Percentiles rank a stretch among this genome's conserved stretches.
These are phyloP conservation scores for Idris sp. DNA, from an alignment of 1,140 invertebrate species.

Conservation along the genomic window DNA sequence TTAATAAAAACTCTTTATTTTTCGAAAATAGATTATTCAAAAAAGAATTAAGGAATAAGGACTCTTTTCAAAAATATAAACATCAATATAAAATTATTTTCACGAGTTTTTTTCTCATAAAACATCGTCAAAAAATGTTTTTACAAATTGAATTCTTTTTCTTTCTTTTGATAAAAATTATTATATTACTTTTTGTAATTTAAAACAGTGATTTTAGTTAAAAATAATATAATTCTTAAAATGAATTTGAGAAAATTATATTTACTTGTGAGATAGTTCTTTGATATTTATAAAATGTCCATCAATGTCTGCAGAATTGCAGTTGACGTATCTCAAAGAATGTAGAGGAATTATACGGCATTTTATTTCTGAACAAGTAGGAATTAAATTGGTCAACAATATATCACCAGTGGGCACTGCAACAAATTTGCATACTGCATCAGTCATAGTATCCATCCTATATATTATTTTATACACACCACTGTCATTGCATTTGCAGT, in stretches of 20 bases:
- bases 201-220: neutral
- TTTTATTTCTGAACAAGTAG: constrained; percentile 16
- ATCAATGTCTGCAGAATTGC: constrained; percentile 30
- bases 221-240: constrained; percentile 11
- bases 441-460: constrained; percentile 9
- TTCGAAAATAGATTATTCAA: no score
- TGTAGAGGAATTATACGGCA: constrained; percentile 19
- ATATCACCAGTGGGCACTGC: constrained; percentile 34
- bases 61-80: no score
- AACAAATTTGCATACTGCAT: constrained; percentile 41
- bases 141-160: no score
- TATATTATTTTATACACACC: constrained; percentile 35
- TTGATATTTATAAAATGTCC: constrained; percentile 50
- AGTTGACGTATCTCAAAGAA: constrained; percentile 41
- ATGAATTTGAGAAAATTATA: no score
- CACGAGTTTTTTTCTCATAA: no score
- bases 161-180: no score
- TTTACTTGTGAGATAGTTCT: constrained; percentile 50
- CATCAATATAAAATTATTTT: no score
- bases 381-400: constrained; percentile 44
- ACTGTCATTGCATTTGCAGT: neutral
- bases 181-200: neutral
- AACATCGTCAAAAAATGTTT: no score
- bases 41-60: no score
- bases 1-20: no score